Conservation (phyloP, 2,113 vertebrate species). For the Progne subis region DNA sequence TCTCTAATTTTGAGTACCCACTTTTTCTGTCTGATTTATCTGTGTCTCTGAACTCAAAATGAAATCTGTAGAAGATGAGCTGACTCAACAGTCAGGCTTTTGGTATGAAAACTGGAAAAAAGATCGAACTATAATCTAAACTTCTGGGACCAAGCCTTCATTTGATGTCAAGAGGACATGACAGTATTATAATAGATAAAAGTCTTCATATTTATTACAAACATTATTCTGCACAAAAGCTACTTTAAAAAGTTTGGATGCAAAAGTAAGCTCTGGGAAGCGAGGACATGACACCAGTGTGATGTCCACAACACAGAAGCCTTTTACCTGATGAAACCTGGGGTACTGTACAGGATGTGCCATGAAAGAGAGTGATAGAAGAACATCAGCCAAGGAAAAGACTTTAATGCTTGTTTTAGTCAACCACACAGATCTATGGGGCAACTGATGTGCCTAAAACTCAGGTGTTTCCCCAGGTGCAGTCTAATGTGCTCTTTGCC, state of each 20-base stretch:
- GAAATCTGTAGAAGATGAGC: background rate
- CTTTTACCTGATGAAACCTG: background rate
- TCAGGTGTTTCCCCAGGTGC: background rate
- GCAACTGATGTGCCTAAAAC: background rate
- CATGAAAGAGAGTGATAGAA: background rate
- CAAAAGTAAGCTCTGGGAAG: background rate
- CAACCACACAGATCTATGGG: rapidly evolving
- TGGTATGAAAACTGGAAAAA: background rate
- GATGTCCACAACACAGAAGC: background rate
- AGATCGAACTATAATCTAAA: background rate
- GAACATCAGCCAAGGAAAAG: background rate
- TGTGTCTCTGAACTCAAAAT: background rate
- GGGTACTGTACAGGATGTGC: background rate
- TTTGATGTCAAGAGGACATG: background rate
- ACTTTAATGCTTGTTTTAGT: background rate
- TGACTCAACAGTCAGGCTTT: background rate
- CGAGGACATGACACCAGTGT: background rate
- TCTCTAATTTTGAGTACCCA: background rate
- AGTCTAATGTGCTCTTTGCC: background rate
- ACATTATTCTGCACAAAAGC: background rate
- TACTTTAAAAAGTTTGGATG: background rate
- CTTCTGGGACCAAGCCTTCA: background rate
- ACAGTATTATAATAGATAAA: background rate
- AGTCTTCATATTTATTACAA: background rate
- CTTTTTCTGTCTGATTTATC: background rate